A percentile compares a stretch with the other conserved stretches of the same genome.
These are phyloP conservation scores for Gerris buenoi DNA, from an alignment of 1,140 invertebrate genomes.

Conservation along the genomic window DNA sequence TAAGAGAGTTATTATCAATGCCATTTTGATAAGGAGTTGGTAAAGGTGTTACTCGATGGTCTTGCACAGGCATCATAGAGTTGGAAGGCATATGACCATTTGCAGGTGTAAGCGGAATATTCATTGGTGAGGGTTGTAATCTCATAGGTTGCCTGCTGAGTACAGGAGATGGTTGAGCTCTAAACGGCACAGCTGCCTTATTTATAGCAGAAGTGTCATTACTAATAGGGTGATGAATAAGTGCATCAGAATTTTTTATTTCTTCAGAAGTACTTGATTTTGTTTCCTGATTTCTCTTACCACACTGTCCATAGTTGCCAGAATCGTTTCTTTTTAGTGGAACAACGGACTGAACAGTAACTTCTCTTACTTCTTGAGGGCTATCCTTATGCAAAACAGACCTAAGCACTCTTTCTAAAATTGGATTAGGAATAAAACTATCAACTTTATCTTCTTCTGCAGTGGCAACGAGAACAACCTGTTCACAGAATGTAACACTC, in stretches of 20 bases:
- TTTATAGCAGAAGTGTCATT: constrained; percentile 1
- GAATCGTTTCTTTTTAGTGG: constrained; percentile 26
- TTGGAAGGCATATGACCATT: background rate
- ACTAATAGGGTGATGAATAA: background rate
- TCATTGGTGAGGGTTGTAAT: constrained; percentile 3
- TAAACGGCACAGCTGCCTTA: background rate
- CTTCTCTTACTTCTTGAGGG: constrained; percentile 20
- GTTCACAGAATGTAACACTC: constrained; percentile 84
- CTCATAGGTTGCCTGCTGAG: constrained; percentile 9
- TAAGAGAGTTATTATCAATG: background rate
- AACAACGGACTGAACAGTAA: constrained; percentile 23
- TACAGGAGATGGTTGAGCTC: constrained; percentile 13
- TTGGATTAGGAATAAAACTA: constrained; percentile 78
- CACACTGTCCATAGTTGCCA: constrained; percentile 15
- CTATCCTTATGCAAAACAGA: constrained; percentile 53
- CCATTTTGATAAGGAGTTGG: background rate
- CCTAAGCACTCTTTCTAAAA: constrained; percentile 66
- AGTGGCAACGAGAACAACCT: constrained; percentile 78
- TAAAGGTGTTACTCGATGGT: background rate
- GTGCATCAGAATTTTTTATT: background rate
- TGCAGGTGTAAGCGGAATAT: background rate
- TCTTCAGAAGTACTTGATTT: background rate
- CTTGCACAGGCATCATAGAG: background rate
- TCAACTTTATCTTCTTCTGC: constrained; percentile 81
- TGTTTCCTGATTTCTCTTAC: constrained; percentile 7